These are phyloP conservation scores for Karalla daura DNA, from an alignment of 2,797 vertebrate genomes.

Conservation along the genomic window DNA sequence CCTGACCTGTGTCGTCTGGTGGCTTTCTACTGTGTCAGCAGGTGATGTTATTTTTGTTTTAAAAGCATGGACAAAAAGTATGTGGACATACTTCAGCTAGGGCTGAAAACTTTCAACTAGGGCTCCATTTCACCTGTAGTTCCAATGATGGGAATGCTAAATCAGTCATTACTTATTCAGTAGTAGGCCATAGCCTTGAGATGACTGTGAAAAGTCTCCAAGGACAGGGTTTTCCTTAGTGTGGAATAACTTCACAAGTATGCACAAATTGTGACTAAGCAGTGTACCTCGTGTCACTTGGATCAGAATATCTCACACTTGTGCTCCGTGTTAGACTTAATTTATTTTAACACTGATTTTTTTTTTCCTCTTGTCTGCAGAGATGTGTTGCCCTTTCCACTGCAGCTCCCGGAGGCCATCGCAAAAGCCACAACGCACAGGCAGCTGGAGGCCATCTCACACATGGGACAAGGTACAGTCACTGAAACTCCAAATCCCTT, in stretches of 20 bases:
- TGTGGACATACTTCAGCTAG: background rate
- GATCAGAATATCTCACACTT: background rate
- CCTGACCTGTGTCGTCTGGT: conserved; percentile 90
- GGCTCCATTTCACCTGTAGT: background rate
- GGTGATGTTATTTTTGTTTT: conserved; percentile 74
- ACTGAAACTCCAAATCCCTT: background rate
- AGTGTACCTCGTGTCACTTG: background rate
- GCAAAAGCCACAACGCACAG: conserved; percentile 85
- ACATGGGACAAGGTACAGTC: conserved; percentile 88
- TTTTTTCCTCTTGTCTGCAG: conserved; percentile 67
- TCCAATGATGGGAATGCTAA: background rate
- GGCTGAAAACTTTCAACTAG: background rate
- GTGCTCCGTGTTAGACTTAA: background rate
- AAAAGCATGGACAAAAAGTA: background rate
- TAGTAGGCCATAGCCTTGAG: no score
- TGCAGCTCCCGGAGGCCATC: conserved; percentile 90
- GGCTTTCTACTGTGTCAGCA: conserved; percentile 89
- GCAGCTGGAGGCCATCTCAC: conserved; percentile 91
- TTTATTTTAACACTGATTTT: background rate
- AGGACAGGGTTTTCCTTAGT: no score
- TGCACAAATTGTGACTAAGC: background rate
- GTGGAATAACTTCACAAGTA: background rate
- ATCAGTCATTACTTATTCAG: background rate
- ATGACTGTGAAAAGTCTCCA: no score
- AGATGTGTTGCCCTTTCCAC: conserved; percentile 88